Evolutionary conservation across 2,888 invertebrate genomes (phyloP), one percentile per base, ranked within the genome.

Genomic region (Anagyrus pseudococci): DNA sequence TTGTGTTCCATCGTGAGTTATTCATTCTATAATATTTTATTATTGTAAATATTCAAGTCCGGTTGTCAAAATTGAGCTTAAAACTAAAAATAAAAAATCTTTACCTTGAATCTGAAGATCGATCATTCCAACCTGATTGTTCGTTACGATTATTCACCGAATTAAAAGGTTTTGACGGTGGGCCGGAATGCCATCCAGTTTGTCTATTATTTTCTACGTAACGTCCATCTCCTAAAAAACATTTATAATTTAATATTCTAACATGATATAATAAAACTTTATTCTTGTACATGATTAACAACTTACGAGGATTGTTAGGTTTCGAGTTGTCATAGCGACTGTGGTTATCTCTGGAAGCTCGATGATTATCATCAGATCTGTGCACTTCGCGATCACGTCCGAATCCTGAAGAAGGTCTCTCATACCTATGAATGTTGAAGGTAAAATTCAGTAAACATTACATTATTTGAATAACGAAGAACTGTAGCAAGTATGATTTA

Each of bases 101-200:
- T 53, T 69, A 79, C 80, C 80, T 78, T 61, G 78, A 75, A 37
- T 81, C 80, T 6, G 81, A 80, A 1, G 79, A 77, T 61, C 80
- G 75, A 44, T 76, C 75, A 64, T 78, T 81, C 81, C 81, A 80
- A 17, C 71, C 72, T 13, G 79, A 75, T 49, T 77, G 75, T 58
- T 81, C 80, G 52, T 74, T 76, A 19, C 80, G 76, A 58, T 77
- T 76, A 20, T 75, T 73, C 17, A 78, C 77, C 1, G 81, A 77
- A 67, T 80, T 81, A 64, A 79, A 81, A 68, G 78, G 78, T 3
- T 77, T 71, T 1, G 80, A 77, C 13, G 75, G 76, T 26, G 78
- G 78, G 59, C 79, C 79, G 1, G 79, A 77, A 58, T 79, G 80
- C 80, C 80, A 80, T 65, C 78, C 75, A 13, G 79, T 71, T 47